phyloP scores from a whole-genome alignment of 2,113 vertebrate genomes.

The Podarcis muralis region DNA sequence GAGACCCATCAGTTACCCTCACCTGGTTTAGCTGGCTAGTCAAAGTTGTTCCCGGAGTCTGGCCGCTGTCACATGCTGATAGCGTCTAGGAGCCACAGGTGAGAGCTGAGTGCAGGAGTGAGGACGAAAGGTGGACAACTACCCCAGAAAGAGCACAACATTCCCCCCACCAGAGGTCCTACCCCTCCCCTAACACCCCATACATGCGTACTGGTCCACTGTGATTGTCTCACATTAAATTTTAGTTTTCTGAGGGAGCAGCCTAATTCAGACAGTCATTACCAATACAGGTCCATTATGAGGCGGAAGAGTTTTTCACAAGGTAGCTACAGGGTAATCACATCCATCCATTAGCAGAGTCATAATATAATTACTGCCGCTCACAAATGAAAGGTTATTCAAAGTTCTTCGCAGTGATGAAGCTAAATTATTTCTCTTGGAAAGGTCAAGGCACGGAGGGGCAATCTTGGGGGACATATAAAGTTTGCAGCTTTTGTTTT shows the following conservation, averaged over 20 bases:
- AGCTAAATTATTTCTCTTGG: background rate
- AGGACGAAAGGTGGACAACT: too few species aligned
- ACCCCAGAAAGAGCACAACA: too few species aligned
- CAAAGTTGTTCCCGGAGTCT: too few species aligned
- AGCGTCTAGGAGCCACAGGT: too few species aligned
- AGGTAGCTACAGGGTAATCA: background rate
- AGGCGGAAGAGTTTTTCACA: rapidly evolving
- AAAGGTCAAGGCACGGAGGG: conserved; percentile 27
- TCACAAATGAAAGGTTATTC: background rate
- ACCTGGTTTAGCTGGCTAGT: too few species aligned
- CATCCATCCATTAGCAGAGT: background rate
- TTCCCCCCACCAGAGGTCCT: too few species aligned
- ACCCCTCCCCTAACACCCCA: too few species aligned
- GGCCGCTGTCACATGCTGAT: too few species aligned
- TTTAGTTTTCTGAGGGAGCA: background rate
- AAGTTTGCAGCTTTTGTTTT: conserved; percentile 16
- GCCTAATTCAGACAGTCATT: background rate
- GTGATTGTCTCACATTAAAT: too few species aligned
- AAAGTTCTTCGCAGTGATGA: background rate
- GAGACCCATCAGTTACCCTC: too few species aligned
- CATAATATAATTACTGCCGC: background rate
- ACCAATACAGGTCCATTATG: background rate
- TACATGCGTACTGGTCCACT: too few species aligned
- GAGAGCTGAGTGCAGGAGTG: too few species aligned
- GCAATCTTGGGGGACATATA: conserved; percentile 2